Evolutionary conservation across 1,140 invertebrate genomes (phyloP).

Genomic region (Aphaenogaster floridana): DNA sequence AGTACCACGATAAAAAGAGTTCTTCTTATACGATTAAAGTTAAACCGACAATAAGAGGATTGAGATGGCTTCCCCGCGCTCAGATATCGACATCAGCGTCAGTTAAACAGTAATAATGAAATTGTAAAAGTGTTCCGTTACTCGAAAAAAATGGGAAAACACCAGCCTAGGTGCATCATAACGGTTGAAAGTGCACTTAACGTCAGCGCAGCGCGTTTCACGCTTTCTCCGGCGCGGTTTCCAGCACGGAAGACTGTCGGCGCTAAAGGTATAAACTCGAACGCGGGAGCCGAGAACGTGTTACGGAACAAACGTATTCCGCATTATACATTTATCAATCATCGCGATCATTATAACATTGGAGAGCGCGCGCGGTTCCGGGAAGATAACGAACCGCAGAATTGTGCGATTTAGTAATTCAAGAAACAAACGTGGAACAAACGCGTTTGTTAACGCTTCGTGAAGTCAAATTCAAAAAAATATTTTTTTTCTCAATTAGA

Average conservation of each 20-base stretch:
- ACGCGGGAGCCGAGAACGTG: slow-evolving; percentile 30
- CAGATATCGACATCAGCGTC: neutral
- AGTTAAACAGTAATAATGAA: slow-evolving; percentile 5
- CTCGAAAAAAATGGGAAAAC: slow-evolving; percentile 14
- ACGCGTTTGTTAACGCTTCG: neutral
- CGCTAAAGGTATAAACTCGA: slow-evolving; percentile 28
- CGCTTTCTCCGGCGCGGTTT: slow-evolving; percentile 82
- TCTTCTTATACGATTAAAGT: neutral
- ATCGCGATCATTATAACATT: slow-evolving; percentile 43
- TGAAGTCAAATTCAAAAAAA: neutral
- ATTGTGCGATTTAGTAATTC: slow-evolving; percentile 7
- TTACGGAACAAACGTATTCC: slow-evolving; percentile 61
- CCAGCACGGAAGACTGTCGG: slow-evolving; percentile 74
- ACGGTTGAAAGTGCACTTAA: slow-evolving; percentile 76
- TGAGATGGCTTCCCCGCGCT: neutral
- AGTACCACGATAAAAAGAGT: neutral
- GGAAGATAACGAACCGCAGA: slow-evolving; percentile 15
- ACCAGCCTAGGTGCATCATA: slow-evolving; percentile 39
- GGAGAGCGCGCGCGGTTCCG: slow-evolving; percentile 8
- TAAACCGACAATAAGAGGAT: neutral
- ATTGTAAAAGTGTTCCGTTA: slow-evolving; percentile 12
- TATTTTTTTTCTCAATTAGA: too few species aligned
- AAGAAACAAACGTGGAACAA: neutral
- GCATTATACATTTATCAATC: slow-evolving; percentile 59
- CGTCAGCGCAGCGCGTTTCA: slow-evolving; percentile 70